These are phyloP conservation scores for Pristionchus arcanus DNA, from an alignment of 2,888 invertebrate species.

Conservation along the genomic window DNA sequence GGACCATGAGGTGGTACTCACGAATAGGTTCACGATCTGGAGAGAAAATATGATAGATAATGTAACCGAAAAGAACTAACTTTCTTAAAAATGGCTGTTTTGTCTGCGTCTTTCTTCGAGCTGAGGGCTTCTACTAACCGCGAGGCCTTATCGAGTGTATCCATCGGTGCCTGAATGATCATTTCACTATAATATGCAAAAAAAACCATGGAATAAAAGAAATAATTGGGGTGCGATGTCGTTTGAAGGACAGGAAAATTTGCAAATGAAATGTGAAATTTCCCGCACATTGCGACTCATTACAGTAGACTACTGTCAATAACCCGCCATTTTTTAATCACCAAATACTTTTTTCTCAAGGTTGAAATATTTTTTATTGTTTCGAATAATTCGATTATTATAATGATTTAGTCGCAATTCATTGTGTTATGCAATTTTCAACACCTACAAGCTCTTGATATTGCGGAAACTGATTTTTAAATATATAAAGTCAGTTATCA, in stretches of 20 bases:
- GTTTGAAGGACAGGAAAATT: neutral
- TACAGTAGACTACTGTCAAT: neutral
- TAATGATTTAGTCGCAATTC: no score
- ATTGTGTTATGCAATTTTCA: no score
- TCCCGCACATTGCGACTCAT: slow-evolving; percentile 12
- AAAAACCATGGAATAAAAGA: neutral
- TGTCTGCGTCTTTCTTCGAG: neutral
- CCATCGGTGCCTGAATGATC: neutral
- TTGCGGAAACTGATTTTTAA: neutral
- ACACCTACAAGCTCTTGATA: neutral
- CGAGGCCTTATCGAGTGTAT: neutral
- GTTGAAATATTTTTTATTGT: neutral
- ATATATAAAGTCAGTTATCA: neutral
- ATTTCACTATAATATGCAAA: neutral
- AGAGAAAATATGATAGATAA: neutral
- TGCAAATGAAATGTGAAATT: neutral
- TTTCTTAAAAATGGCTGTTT: neutral
- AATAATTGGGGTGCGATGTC: neutral
- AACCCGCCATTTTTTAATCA: neutral
- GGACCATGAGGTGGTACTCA: neutral
- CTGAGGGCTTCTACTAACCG: neutral
- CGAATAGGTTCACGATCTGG: neutral
- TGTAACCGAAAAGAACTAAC: neutral
- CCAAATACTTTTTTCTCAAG: neutral
- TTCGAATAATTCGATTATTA: neutral